These are phyloP conservation scores for Xyrichtys novacula DNA, from an alignment of 2,797 vertebrate genomes.

Conservation along the genomic window DNA sequence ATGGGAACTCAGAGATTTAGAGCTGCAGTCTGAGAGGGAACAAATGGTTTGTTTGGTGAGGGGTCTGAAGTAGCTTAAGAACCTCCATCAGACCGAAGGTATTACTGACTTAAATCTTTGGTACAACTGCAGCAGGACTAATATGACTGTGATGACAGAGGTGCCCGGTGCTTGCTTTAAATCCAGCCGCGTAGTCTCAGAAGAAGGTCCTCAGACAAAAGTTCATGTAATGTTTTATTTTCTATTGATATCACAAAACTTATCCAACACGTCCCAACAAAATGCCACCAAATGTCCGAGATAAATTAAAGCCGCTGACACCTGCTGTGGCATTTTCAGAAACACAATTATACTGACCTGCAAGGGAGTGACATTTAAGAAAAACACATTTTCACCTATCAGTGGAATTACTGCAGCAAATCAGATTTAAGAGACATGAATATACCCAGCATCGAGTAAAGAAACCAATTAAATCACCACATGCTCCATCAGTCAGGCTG, in stretches of 20 bases:
- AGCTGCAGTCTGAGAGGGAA: slow-evolving; percentile 75
- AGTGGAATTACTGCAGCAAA: slow-evolving; percentile 64
- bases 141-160: slow-evolving; percentile 65
- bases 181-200: slow-evolving; percentile 36
- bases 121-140: slow-evolving; percentile 61
- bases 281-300: slow-evolving; percentile 78
- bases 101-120: slow-evolving; percentile 65
- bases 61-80: slow-evolving; percentile 72
- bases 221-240: slow-evolving; percentile 47
- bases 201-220: slow-evolving; percentile 44
- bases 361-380: slow-evolving; percentile 78
- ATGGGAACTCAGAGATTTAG: slow-evolving; percentile 79
- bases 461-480: slow-evolving; percentile 52
- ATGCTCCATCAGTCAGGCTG: slow-evolving; percentile 5
- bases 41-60: slow-evolving; percentile 84
- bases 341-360: slow-evolving; percentile 81
- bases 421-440: slow-evolving; percentile 61
- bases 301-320: slow-evolving; percentile 78
- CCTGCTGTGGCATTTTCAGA: slow-evolving; percentile 79
- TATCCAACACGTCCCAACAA: slow-evolving; percentile 65
- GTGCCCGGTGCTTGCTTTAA: slow-evolving; percentile 21
- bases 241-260: slow-evolving; percentile 57
- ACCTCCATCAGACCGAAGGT: slow-evolving; percentile 67
- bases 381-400: slow-evolving; percentile 72
- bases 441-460: slow-evolving; percentile 44